phyloP scores from a whole-genome alignment of 2,797 vertebrate species.

The Esox masquinongy region DNA sequence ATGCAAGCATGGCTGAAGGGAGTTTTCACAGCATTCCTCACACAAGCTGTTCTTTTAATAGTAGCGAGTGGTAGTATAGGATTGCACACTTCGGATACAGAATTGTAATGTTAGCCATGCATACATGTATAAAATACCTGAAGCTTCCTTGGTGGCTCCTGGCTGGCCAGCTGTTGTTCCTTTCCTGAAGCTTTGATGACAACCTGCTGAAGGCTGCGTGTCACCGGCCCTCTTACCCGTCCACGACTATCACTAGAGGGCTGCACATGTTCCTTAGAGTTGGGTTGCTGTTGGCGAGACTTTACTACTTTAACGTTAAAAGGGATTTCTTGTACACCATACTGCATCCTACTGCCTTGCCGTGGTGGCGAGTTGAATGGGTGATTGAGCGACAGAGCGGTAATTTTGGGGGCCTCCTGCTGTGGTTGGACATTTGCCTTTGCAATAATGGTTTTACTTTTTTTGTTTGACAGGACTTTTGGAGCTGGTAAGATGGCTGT shows the following conservation, averaged over 20 bases:
- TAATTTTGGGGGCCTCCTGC: constrained; percentile 51
- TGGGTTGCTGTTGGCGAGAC: constrained; percentile 51
- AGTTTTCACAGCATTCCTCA: neutral
- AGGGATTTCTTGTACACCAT: constrained; percentile 63
- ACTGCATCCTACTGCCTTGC: constrained; percentile 80
- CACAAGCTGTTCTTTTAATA: neutral
- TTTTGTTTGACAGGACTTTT: constrained; percentile 71
- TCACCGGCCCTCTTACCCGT: constrained; percentile 72
- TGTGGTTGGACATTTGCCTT: constrained; percentile 65
- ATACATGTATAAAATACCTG: constrained; percentile 64
- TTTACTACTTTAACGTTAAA: constrained; percentile 74
- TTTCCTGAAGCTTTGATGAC: constrained; percentile 68
- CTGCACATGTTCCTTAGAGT: constrained; percentile 72
- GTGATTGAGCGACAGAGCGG: constrained; percentile 66
- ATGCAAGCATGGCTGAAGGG: neutral
- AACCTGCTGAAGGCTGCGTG: constrained; percentile 80
- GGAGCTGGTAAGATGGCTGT: constrained; percentile 66
- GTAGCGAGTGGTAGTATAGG: neutral
- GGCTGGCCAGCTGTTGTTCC: constrained; percentile 70
- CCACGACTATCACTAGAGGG: constrained; percentile 72
- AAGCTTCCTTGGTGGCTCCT: constrained; percentile 66
- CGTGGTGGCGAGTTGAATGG: constrained; percentile 79
- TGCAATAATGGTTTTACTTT: constrained; percentile 71
- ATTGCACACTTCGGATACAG: neutral
- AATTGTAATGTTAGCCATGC: neutral